Evolutionary conservation across 1,140 invertebrate genomes (phyloP), one percentile per base, ranked within the genome.

Genomic region (Anoplolepis gracilipes): DNA sequence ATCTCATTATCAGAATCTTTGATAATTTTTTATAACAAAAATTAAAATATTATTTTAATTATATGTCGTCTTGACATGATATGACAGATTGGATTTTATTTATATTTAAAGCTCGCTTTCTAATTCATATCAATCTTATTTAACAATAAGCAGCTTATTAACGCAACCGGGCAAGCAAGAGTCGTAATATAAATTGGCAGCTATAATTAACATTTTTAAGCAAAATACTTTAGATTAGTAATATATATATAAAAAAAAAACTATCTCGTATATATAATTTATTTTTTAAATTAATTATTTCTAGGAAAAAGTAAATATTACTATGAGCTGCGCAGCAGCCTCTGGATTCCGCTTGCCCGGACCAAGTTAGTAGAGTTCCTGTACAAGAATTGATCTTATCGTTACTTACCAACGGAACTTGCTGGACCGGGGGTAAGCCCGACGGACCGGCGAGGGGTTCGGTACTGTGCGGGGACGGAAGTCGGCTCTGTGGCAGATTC

Each of bases 381-480:
- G 6, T 28, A 19, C 6, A 36, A 39, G 39, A 16, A 73, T 22
- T 57, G 33, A 42, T 82, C 67, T 59, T 25, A 22, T 78, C 36
- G 59, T 28, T 86, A 95, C 96, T 97, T 94, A 98, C 97, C 95
- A 98, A 96, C 93, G 97, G 97, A 93, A 97, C 97, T 96, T 98
- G 97, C 95, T 98, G 97, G 90, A 98, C 97, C 59, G 97, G 97
- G 61, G 97, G 97, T 89, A 98, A 95, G 75, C 97, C 97, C 36
- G 97, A 98, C 39, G 97, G 97, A 86, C 96, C 97, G 85, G 97
- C 97, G 67, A 97, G 95, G 25, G 97, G 96, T 91, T 97, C 97
- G 78, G 94, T 95, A 93, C 96, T 96, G 90, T 96, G 95, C 69
- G 97, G 97, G 90, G 97, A 96, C 81, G 96, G 95, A 91, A 96